A percentile compares a stretch with the other conserved stretches of the same genome.
phyloP scores from a whole-genome alignment of 2,888 invertebrate genomes.

The Lycaena phlaeas region DNA sequence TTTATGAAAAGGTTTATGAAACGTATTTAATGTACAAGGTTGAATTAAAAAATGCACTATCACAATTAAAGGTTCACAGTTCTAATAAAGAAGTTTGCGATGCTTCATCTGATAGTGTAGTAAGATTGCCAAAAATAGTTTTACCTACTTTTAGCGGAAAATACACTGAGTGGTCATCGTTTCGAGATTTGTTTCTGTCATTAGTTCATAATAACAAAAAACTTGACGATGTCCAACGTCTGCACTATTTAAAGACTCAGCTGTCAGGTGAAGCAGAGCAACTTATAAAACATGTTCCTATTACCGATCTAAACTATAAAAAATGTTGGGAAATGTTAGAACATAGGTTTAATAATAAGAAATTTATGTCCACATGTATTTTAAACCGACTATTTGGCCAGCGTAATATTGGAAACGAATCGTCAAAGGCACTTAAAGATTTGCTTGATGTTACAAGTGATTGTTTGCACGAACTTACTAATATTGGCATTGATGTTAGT shows the following conservation, averaged over 20 bases:
- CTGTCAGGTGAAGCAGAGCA: slow-evolving; percentile 21
- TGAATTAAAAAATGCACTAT: neutral
- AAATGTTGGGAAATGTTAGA: slow-evolving; percentile 18
- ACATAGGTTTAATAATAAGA: slow-evolving; percentile 20
- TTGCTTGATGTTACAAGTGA: slow-evolving; percentile 14
- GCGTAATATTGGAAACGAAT: slow-evolving; percentile 12
- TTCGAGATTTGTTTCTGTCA: slow-evolving; percentile 18
- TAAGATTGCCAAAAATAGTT: slow-evolving; percentile 17
- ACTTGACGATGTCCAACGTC: slow-evolving; percentile 18
- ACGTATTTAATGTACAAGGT: neutral
- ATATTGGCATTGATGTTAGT: slow-evolving; percentile 12
- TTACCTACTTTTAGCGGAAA: slow-evolving; percentile 18
- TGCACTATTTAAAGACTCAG: slow-evolving; percentile 21
- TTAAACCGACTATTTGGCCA: slow-evolving; percentile 15
- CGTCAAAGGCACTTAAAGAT: slow-evolving; percentile 13
- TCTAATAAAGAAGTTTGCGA: neutral
- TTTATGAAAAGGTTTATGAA: slow-evolving; percentile 1
- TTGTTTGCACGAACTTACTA: slow-evolving; percentile 15
- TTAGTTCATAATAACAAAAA: slow-evolving; percentile 17
- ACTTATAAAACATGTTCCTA: slow-evolving; percentile 17
- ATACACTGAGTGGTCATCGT: slow-evolving; percentile 18
- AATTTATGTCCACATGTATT: slow-evolving; percentile 15
- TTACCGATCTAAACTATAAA: slow-evolving; percentile 17
- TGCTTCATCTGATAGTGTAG: neutral
- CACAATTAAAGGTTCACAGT: neutral